phyloP scores from a whole-genome alignment of 2,888 invertebrate genomes.

The Scaptomyza cyrtandrae region DNA sequence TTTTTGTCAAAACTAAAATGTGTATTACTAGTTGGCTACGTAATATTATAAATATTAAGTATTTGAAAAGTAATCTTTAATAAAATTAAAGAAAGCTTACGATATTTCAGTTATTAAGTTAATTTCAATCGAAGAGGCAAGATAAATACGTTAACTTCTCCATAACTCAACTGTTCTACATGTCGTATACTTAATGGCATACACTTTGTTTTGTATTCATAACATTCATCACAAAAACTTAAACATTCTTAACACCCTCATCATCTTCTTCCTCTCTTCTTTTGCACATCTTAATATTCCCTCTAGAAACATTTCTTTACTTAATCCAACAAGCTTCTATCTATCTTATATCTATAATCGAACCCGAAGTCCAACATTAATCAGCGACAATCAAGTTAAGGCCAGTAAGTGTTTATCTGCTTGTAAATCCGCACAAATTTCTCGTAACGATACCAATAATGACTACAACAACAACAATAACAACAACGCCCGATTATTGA shows the following conservation, averaged over 20 bases:
- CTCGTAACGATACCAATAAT: constrained; percentile 23
- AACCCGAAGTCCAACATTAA: not conserved
- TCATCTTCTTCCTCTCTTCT: too few species aligned
- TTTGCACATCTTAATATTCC: not conserved
- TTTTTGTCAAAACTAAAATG: too few species aligned
- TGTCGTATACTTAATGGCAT: constrained; percentile 1
- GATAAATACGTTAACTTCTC: too few species aligned
- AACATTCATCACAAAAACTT: not conserved
- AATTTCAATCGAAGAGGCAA: too few species aligned
- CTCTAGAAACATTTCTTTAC: not conserved
- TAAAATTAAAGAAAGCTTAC: too few species aligned
- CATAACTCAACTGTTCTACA: not conserved
- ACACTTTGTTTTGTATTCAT: not conserved
- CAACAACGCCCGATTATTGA: constrained; percentile 25
- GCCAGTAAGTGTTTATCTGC: not conserved
- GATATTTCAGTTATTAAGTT: too few species aligned
- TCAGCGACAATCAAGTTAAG: not conserved
- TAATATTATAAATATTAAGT: not conserved
- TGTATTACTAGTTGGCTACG: not conserved
- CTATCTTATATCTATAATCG: too few species aligned
- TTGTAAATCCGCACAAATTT: constrained; percentile 3
- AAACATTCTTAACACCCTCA: too few species aligned
- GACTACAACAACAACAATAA: constrained; percentile 33
- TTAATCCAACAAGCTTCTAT: not conserved
- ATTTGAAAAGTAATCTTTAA: not conserved